Conservation (phyloP, 2,888 invertebrate species). For the Mallateleia sp. region DNA sequence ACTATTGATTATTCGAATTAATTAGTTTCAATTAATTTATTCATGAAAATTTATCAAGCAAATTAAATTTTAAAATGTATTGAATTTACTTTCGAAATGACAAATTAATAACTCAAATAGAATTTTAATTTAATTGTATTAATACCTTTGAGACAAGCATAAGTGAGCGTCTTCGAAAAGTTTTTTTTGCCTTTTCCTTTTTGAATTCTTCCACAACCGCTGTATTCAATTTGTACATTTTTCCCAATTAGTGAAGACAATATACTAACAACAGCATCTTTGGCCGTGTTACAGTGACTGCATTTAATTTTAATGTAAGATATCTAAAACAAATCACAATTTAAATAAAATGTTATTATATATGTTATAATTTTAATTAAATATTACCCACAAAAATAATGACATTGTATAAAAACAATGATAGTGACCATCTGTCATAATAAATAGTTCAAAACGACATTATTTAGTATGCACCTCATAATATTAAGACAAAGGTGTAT, state of each 20-base stretch:
- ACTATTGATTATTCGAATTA: too few relatives aligned
- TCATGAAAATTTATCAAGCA: too few relatives aligned
- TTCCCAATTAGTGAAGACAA: background rate
- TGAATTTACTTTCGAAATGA: too few relatives aligned
- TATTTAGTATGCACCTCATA: too few relatives aligned
- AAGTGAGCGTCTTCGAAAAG: background rate
- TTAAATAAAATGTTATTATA: background rate
- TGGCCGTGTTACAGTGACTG: background rate
- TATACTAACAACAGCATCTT: background rate
- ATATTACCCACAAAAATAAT: too few relatives aligned
- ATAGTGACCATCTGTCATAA: too few relatives aligned
- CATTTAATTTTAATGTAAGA: background rate
- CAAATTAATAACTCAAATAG: too few relatives aligned
- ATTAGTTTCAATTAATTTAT: too few relatives aligned
- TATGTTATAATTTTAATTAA: background rate
- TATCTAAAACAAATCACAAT: slow-evolving; percentile 3
- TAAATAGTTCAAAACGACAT: too few relatives aligned
- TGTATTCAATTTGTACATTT: slow-evolving; percentile 8
- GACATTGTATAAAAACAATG: too few relatives aligned
- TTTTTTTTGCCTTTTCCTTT: slow-evolving; percentile 3
- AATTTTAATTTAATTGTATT: background rate
- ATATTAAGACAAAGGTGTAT: too few relatives aligned
- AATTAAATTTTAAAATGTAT: too few relatives aligned
- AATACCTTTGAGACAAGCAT: background rate
- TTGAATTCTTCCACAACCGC: slow-evolving; percentile 2